These are phyloP conservation scores for Sardina pilchardus DNA, from an alignment of 2,113 vertebrate genomes.

Conservation along the genomic window DNA sequence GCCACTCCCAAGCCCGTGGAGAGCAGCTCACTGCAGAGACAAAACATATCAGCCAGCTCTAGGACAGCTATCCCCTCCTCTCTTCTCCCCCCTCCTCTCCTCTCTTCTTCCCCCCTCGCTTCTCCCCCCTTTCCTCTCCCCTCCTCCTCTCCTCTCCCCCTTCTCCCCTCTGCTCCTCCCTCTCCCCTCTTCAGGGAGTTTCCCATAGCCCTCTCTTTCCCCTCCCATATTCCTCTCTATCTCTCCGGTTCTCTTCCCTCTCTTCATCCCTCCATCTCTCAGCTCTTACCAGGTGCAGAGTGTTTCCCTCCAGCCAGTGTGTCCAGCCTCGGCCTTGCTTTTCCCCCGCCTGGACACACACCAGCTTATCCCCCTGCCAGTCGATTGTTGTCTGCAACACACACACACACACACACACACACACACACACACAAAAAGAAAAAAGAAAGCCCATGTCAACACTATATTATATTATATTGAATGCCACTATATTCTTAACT, in stretches of 20 bases:
- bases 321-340: constrained; percentile 90
- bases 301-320: constrained; percentile 85
- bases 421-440: not conserved
- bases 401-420: not conserved
- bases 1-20: not conserved
- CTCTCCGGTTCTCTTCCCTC: not conserved
- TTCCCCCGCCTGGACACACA: constrained; percentile 87
- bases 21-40: not conserved
- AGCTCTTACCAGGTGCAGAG: constrained; percentile 82
- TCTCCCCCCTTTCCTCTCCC: not conserved
- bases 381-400: constrained; percentile 77
- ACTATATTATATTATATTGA: no score
- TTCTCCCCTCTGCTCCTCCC: not conserved
- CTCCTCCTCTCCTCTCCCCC: not conserved
- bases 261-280: not conserved
- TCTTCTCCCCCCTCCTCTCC: not conserved
- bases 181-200: not conserved
- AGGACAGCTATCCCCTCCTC: not conserved
- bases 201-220: not conserved
- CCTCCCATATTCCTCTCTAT: constrained; percentile 25
- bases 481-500: no score
- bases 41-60: no score
- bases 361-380: constrained; percentile 86
- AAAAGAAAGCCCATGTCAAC: no score
- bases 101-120: not conserved